These are phyloP conservation scores for Temnopleurus reevesii DNA, from an alignment of 53 echinoderm and acorn worm species.

Conservation along the genomic window DNA sequence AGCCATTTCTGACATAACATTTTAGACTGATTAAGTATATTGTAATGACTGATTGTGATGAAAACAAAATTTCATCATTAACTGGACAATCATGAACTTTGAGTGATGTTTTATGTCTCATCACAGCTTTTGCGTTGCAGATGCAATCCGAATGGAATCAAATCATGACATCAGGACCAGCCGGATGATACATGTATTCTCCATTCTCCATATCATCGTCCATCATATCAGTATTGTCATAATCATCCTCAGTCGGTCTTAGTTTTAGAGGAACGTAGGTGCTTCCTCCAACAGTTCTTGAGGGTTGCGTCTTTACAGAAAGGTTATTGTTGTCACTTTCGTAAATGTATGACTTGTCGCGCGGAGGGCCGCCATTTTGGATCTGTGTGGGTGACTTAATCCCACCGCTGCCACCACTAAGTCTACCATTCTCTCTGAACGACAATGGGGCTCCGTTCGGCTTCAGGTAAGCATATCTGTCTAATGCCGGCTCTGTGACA, in stretches of 20 bases:
- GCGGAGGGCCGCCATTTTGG: not conserved
- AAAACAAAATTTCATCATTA: too few species aligned
- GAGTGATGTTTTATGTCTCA: too few species aligned
- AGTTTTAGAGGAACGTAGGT: conserved; percentile 28
- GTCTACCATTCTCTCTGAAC: not conserved
- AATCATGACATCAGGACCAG: conserved; percentile 7
- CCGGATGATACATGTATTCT: conserved; percentile 49
- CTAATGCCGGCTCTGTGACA: conserved; percentile 23
- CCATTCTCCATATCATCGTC: conserved; percentile 48
- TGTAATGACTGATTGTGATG: too few species aligned
- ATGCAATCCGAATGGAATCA: not conserved
- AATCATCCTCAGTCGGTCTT: not conserved
- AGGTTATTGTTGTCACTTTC: conserved; percentile 41
- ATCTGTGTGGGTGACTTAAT: not conserved
- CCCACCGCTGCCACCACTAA: not conserved
- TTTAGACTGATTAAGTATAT: too few species aligned
- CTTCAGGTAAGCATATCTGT: conserved; percentile 17
- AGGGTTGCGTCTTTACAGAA: not conserved
- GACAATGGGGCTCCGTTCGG: not conserved
- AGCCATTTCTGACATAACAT: too few species aligned
- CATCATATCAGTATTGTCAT: not conserved
- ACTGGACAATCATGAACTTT: too few species aligned
- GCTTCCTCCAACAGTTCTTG: conserved; percentile 1
- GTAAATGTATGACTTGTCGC: conserved; percentile 21
- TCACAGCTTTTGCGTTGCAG: too few species aligned